Conservation (phyloP, 1,140 invertebrate species). For the Plectrocnemia conspersa region DNA sequence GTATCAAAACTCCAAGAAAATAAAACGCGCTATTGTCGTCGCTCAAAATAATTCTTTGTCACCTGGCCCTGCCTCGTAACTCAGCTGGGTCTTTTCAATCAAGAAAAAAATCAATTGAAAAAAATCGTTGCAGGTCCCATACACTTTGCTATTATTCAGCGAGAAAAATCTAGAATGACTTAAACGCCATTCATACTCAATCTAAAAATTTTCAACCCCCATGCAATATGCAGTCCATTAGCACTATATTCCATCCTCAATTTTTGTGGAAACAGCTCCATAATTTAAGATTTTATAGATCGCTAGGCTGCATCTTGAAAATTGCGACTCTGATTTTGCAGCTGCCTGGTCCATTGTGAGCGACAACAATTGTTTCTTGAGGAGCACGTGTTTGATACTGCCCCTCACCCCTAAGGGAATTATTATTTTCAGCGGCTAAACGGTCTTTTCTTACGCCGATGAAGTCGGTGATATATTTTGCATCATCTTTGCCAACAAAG, state of each 20-base stretch:
- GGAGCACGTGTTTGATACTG: slow-evolving; percentile 34
- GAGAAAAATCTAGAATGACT: too few relatives aligned
- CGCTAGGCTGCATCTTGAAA: slow-evolving; percentile 19
- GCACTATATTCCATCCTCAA: too few relatives aligned
- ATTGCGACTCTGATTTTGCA: slow-evolving; percentile 31
- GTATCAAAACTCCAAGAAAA: slow-evolving; percentile 18
- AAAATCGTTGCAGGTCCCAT: slow-evolving; percentile 28
- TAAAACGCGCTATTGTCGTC: slow-evolving; percentile 25
- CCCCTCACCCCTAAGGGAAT: slow-evolving; percentile 19
- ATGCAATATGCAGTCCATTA: too few relatives aligned
- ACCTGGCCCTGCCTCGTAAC: slow-evolving; percentile 24
- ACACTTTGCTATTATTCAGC: slow-evolving; percentile 20
- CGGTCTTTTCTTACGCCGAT: slow-evolving; percentile 11
- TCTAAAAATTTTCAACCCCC: too few relatives aligned
- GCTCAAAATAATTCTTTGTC: slow-evolving; percentile 23
- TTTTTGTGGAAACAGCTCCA: too few relatives aligned
- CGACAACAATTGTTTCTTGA: slow-evolving; percentile 28
- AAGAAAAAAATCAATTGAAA: slow-evolving; percentile 20
- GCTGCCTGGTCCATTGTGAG: slow-evolving; percentile 25
- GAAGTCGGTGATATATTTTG: slow-evolving; percentile 32
- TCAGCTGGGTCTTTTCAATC: slow-evolving; percentile 13
- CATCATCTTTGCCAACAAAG: slow-evolving; percentile 20
- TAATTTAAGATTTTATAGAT: slow-evolving; percentile 20
- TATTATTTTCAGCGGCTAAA: slow-evolving; percentile 24
- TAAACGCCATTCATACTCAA: too few relatives aligned